A percentile compares a stretch with the other conserved stretches of the same genome.
Evolutionary conservation across 2,113 vertebrate genomes (phyloP).

Genomic region (Aegotheles bennettii): DNA sequence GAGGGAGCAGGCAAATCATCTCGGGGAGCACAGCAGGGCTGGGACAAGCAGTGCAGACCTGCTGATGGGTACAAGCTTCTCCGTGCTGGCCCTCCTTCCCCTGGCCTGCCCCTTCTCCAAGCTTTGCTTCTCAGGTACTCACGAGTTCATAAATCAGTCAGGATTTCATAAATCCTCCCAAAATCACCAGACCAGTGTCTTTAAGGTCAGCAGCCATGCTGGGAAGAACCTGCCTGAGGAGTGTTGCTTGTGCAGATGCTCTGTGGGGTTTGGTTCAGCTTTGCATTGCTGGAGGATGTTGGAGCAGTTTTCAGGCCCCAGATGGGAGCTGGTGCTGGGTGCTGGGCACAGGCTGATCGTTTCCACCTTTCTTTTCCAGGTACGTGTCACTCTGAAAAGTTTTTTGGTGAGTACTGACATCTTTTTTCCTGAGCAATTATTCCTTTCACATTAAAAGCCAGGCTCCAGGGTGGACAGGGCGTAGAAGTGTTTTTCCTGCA

Average conservation of each 20-base stretch:
- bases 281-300: background rate
- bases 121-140: background rate
- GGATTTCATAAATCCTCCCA: background rate
- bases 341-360: background rate
- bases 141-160: background rate
- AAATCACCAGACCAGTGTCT: background rate
- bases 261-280: background rate
- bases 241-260: background rate
- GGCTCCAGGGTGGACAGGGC: background rate
- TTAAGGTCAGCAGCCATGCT: background rate
- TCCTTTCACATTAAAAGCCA: background rate
- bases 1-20: background rate
- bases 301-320: background rate
- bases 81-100: background rate
- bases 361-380: slow-evolving; percentile 15
- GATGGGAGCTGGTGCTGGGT: background rate
- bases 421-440: background rate
- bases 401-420: slow-evolving; percentile 51
- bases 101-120: background rate
- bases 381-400: background rate
- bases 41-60: background rate
- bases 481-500: background rate
- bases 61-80: background rate
- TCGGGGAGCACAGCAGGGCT: background rate
- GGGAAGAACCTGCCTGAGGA: background rate